Conservation (phyloP, 1,140 invertebrate genomes). For the Dendroctonus ponderosae region DNA sequence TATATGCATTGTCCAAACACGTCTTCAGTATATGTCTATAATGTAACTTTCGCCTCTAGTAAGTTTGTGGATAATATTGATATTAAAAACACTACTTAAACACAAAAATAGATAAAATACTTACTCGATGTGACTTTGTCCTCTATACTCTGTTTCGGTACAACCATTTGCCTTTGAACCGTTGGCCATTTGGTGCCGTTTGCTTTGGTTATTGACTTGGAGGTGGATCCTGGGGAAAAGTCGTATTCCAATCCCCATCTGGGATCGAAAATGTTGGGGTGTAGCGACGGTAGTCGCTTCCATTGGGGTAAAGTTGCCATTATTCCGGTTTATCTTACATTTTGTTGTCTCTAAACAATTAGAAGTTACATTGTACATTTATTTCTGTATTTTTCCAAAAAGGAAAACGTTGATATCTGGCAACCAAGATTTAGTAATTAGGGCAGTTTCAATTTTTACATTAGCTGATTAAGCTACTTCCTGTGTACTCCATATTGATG, state of each 20-base stretch:
- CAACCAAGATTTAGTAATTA: no score
- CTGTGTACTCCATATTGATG: no score
- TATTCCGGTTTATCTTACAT: not conserved
- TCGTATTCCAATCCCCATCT: conserved; percentile 14
- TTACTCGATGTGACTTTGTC: conserved; percentile 16
- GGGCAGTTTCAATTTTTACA: no score
- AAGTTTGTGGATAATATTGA: no score
- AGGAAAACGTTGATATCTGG: no score
- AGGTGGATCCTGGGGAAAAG: not conserved
- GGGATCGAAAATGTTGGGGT: conserved; percentile 10
- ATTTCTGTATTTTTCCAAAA: not conserved
- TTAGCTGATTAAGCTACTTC: no score
- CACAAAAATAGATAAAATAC: no score
- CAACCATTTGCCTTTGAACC: conserved; percentile 22
- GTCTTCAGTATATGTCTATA: no score
- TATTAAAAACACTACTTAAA: no score
- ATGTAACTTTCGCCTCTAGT: no score
- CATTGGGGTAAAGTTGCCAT: conserved; percentile 20
- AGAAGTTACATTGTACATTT: not conserved
- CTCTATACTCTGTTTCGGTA: conserved; percentile 3
- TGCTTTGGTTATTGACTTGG: not conserved
- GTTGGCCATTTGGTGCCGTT: conserved; percentile 10
- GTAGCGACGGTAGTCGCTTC: conserved; percentile 13
- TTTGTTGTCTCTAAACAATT: not conserved
- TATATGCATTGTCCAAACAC: no score